These are phyloP conservation scores for Botia kubotai DNA, from an alignment of 2,797 vertebrate genomes.

Conservation along the genomic window DNA sequence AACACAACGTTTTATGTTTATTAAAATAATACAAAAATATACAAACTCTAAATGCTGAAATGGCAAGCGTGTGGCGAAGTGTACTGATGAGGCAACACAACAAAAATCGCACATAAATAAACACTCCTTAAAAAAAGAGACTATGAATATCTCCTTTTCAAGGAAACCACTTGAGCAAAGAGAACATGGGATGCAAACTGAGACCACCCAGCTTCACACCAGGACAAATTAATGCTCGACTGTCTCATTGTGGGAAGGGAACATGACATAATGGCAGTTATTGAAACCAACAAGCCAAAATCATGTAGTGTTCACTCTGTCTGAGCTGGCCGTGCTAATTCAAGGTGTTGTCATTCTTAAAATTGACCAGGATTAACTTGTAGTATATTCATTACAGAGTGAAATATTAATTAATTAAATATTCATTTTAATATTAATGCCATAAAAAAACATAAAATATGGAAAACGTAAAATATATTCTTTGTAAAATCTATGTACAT, in stretches of 20 bases:
- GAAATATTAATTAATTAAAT: neutral
- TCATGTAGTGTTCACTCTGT: neutral
- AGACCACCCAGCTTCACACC: neutral
- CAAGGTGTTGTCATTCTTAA: neutral
- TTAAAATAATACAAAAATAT: conserved; percentile 74
- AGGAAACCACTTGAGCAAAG: too few relatives aligned
- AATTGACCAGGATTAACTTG: neutral
- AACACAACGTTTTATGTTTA: conserved; percentile 64
- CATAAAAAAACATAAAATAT: too few relatives aligned
- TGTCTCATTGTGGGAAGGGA: neutral
- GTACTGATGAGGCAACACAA: conserved; percentile 55
- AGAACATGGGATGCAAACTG: neutral
- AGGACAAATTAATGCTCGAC: neutral
- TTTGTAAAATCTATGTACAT: conserved; percentile 10
- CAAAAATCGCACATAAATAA: conserved; percentile 67
- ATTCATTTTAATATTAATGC: neutral
- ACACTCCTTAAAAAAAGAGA: conserved; percentile 47
- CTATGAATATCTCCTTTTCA: neutral
- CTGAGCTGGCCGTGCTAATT: conserved; percentile 35
- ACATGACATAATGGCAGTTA: neutral
- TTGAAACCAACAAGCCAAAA: neutral
- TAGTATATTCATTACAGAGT: neutral
- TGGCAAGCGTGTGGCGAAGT: conserved; percentile 44
- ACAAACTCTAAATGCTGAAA: conserved; percentile 69
- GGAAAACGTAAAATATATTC: conserved; percentile 9